Conservation (phyloP, 2,113 vertebrate species). For the Apodemus speciosus region DNA sequence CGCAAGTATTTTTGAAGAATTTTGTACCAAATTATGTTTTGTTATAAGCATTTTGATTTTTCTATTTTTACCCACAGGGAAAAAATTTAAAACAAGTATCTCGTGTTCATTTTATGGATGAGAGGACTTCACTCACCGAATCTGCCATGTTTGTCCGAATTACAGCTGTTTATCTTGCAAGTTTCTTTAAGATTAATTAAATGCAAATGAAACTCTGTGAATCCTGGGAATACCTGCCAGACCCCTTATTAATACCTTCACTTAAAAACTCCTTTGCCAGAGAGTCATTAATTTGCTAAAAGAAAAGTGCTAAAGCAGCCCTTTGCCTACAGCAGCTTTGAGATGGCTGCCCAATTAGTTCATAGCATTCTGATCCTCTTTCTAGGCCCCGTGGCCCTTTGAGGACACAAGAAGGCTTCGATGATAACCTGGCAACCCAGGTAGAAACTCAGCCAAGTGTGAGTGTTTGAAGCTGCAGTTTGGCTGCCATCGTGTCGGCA, state of each 20-base stretch:
- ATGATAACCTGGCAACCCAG: conserved; percentile 95
- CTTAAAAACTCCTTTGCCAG: conserved; percentile 88
- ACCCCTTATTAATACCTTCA: conserved; percentile 92
- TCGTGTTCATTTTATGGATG: conserved; percentile 86
- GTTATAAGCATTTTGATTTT: conserved; percentile 82
- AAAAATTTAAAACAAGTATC: conserved; percentile 83
- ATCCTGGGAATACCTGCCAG: conserved; percentile 92
- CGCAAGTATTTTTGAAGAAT: conserved; percentile 82
- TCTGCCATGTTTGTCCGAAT: conserved; percentile 87
- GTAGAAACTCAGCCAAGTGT: conserved; percentile 91
- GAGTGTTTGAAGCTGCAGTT: conserved; percentile 90
- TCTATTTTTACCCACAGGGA: conserved; percentile 82
- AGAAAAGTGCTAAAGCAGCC: conserved; percentile 82
- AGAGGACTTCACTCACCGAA: conserved; percentile 85
- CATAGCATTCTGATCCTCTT: conserved; percentile 83
- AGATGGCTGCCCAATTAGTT: conserved; percentile 89
- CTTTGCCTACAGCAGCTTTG: conserved; percentile 86
- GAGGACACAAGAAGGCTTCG: conserved; percentile 88
- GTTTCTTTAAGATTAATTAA: conserved; percentile 93
- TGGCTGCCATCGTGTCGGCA: conserved; percentile 92
- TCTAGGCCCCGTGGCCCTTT: conserved; percentile 89
- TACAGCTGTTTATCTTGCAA: conserved; percentile 93
- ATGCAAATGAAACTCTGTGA: conserved; percentile 90
- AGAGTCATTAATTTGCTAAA: conserved; percentile 89
- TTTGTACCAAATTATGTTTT: conserved; percentile 80